phyloP scores from a whole-genome alignment of 2,888 invertebrate species.

The Drosophila nr. perissopoda region DNA sequence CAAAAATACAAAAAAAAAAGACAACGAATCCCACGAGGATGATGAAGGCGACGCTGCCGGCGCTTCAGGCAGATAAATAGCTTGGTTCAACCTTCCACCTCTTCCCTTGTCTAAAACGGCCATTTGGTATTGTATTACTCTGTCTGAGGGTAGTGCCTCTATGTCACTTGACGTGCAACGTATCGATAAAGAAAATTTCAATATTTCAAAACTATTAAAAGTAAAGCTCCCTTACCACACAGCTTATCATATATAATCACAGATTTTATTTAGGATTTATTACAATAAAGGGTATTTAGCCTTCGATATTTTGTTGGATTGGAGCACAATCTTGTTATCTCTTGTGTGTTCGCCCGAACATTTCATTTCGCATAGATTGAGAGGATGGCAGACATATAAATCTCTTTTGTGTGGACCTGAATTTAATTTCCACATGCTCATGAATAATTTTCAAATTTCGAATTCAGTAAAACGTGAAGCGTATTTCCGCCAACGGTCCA shows the following conservation, averaged over 20 bases:
- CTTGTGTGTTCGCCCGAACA: constrained; percentile 45
- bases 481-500: constrained; percentile 67
- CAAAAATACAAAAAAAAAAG: constrained; percentile 37
- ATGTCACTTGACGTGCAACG: neutral
- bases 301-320: neutral
- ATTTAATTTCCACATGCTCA: constrained; percentile 83
- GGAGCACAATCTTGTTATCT: constrained; percentile 12
- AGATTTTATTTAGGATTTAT: neutral
- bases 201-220: neutral
- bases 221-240: neutral
- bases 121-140: constrained; percentile 20
- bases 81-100: constrained; percentile 46
- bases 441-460: constrained; percentile 83
- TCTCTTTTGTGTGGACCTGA: constrained; percentile 82
- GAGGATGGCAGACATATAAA: constrained; percentile 73
- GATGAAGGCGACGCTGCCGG: constrained; percentile 46
- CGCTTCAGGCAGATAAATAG: constrained; percentile 78
- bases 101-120: constrained; percentile 18
- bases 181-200: neutral
- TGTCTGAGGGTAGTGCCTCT: neutral
- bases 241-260: neutral
- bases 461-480: constrained; percentile 79
- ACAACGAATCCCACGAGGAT: constrained; percentile 33
- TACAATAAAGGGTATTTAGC: constrained; percentile 15
- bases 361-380: constrained; percentile 67